These are phyloP conservation scores for Eumerus sabulonum DNA, from an alignment of 2,888 invertebrate genomes.

Conservation along the genomic window DNA sequence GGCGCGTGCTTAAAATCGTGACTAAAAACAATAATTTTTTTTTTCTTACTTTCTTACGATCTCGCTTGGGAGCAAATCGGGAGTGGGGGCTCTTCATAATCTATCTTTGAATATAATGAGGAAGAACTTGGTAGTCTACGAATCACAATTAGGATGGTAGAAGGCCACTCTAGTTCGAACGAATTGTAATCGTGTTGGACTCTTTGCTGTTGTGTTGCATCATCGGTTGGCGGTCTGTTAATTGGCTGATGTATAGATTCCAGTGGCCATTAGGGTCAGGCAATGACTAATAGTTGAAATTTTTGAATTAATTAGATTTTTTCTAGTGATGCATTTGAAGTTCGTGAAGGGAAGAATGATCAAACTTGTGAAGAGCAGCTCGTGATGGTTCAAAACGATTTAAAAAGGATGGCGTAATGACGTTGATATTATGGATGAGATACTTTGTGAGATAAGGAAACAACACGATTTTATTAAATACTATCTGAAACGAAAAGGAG, in stretches of 20 bases:
- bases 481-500: too few relatives aligned
- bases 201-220: constrained; percentile 6
- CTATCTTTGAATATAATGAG: constrained; percentile 62
- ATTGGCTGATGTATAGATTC: constrained; percentile 62
- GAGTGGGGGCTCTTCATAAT: constrained; percentile 56
- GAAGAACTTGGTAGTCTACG: constrained; percentile 44
- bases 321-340: constrained; percentile 9
- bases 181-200: constrained; percentile 8
- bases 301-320: constrained; percentile 53
- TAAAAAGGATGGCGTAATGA: too few relatives aligned
- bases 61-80: constrained; percentile 36
- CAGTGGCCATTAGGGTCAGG: constrained; percentile 40
- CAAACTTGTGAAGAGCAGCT: too few relatives aligned
- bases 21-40: constrained; percentile 63
- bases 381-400: too few relatives aligned
- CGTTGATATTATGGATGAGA: too few relatives aligned
- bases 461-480: too few relatives aligned
- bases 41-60: constrained; percentile 41
- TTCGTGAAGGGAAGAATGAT: too few relatives aligned
- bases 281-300: constrained; percentile 45
- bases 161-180: constrained; percentile 1
- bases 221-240: constrained; percentile 42
- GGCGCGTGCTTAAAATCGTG: constrained; percentile 71
- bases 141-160: constrained; percentile 6
- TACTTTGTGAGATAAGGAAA: too few relatives aligned